Conservation (phyloP, 2,797 vertebrate genomes). For the Smutsia gigantea region DNA sequence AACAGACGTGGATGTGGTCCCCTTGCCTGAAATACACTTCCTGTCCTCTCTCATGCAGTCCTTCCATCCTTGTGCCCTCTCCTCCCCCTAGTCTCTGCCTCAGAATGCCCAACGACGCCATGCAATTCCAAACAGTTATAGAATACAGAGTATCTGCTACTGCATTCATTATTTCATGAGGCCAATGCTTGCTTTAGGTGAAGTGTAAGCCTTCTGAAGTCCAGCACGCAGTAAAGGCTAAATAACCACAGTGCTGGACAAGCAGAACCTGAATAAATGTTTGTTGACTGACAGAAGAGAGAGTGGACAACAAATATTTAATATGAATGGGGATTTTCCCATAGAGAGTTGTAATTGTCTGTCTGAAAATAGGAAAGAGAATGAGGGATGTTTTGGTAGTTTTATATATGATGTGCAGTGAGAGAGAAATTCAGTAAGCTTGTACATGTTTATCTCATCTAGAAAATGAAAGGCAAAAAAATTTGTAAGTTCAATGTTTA, state of each 20-base stretch:
- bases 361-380: not conserved
- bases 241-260: not conserved
- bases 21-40: not conserved
- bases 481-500: not conserved
- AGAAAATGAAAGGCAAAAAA: constrained; percentile 46
- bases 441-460: not conserved
- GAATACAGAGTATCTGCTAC: not conserved
- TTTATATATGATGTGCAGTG: not conserved
- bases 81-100: not conserved
- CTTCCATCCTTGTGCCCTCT: not conserved
- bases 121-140: accelerated
- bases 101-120: not conserved
- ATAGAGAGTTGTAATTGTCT: not conserved
- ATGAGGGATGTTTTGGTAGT: not conserved
- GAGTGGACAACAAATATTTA: not conserved
- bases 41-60: not conserved
- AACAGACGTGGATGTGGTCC: not conserved
- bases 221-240: not conserved
- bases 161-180: not conserved
- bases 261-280: not conserved
- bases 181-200: not conserved
- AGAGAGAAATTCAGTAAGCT: constrained; percentile 24
- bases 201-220: not conserved
- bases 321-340: not conserved
- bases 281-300: not conserved